phyloP scores from a whole-genome alignment of 2,888 invertebrate genomes.

The Marronus borbonicus region DNA sequence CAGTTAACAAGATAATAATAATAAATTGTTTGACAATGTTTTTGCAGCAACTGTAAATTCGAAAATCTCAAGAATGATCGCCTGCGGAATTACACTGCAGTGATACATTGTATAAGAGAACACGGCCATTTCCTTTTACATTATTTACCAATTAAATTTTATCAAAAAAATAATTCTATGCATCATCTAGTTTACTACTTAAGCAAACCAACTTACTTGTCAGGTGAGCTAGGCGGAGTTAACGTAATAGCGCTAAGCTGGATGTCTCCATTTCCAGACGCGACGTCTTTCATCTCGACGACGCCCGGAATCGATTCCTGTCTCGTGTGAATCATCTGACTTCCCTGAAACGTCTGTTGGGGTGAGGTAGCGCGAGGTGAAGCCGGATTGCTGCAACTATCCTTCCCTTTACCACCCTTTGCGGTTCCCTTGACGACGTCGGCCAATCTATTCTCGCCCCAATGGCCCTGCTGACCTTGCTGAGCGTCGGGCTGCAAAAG shows the following conservation, averaged over 20 bases:
- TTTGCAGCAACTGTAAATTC: too few relatives aligned
- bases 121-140: too few relatives aligned
- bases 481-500: constrained; percentile 52
- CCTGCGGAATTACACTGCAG: too few relatives aligned
- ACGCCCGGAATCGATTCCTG: constrained; percentile 53
- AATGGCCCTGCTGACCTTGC: constrained; percentile 67
- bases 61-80: too few relatives aligned
- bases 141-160: too few relatives aligned
- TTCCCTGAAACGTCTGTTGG: constrained; percentile 56
- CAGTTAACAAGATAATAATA: too few relatives aligned
- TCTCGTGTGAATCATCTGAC: constrained; percentile 55
- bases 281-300: constrained; percentile 63
- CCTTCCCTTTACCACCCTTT: constrained; percentile 73
- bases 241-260: constrained; percentile 70
- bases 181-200: too few relatives aligned
- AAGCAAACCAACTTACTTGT: constrained; percentile 71
- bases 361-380: constrained; percentile 66
- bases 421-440: constrained; percentile 86
- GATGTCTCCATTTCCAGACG: constrained; percentile 64
- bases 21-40: too few relatives aligned
- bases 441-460: constrained; percentile 79
- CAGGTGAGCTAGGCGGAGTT: constrained; percentile 77
- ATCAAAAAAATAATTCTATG: too few relatives aligned
- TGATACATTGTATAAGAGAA: too few relatives aligned
- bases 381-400: constrained; percentile 64